phyloP scores from a whole-genome alignment of 2,113 vertebrate genomes.

The Ameiurus melas region DNA sequence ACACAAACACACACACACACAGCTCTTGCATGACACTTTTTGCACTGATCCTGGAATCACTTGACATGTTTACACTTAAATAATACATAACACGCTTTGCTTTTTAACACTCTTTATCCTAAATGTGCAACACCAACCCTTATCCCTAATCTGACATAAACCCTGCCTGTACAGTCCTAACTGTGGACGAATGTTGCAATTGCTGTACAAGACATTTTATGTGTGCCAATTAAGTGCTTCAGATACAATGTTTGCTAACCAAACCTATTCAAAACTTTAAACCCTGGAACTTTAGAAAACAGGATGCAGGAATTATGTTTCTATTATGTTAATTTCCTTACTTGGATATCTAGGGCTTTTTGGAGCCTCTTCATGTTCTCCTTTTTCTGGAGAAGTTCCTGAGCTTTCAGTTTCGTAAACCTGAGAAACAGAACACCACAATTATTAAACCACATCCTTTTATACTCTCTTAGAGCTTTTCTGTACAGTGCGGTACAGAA shows the following conservation, averaged over 20 bases:
- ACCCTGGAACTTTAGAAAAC: neutral
- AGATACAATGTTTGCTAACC: neutral
- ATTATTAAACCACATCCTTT: neutral
- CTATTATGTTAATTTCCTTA: conserved; percentile 49
- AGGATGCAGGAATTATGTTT: neutral
- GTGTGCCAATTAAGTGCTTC: neutral
- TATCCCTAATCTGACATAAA: neutral
- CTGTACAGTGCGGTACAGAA: neutral
- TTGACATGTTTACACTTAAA: neutral
- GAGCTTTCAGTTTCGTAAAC: conserved; percentile 67
- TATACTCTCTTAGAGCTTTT: neutral
- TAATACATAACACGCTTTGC: neutral
- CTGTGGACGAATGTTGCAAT: neutral
- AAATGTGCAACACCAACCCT: neutral
- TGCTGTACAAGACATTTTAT: neutral
- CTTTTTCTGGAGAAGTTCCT: conserved; percentile 69
- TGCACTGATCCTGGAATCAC: neutral
- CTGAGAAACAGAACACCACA: conserved; percentile 61
- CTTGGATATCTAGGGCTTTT: conserved; percentile 77
- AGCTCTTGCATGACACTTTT: neutral
- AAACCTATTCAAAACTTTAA: neutral
- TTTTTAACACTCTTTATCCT: neutral
- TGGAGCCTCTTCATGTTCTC: conserved; percentile 69
- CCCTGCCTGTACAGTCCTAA: neutral
- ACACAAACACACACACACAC: neutral